Evolutionary conservation across 2,113 vertebrate species (phyloP).

Genomic region (Gadus macrocephalus): DNA sequence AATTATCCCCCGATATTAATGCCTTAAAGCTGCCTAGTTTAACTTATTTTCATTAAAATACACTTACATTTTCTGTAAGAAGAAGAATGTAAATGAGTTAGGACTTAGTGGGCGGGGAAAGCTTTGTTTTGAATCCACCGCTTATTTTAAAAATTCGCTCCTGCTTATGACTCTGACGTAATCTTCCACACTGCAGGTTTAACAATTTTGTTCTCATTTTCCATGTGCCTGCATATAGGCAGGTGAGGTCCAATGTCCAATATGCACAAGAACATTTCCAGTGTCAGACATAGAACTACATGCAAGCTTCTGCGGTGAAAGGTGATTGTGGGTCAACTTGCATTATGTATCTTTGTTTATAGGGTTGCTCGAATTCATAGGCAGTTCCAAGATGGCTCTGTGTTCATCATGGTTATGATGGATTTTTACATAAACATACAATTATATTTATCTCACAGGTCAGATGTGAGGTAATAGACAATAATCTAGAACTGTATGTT

Average conservation of each 20-base stretch:
- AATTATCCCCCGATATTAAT: not conserved
- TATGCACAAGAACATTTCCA: not conserved
- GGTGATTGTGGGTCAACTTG: not conserved
- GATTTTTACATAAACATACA: slow-evolving; percentile 5
- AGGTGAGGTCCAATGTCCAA: slow-evolving; percentile 1
- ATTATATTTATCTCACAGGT: slow-evolving; percentile 8
- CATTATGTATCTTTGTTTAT: not conserved
- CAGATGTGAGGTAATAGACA: slow-evolving; percentile 6
- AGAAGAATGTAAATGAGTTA: slow-evolving; percentile 1
- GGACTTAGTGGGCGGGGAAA: not conserved
- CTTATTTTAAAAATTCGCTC: not conserved
- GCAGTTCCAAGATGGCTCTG: slow-evolving; percentile 1
- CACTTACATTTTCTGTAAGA: slow-evolving; percentile 1
- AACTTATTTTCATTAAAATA: not conserved
- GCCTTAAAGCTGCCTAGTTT: not conserved
- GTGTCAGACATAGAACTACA: not conserved
- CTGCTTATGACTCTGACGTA: too few species aligned
- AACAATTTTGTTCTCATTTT: not conserved
- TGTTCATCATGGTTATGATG: slow-evolving; percentile 2
- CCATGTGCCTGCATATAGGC: slow-evolving; percentile 6
- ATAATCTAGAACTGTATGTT: not conserved
- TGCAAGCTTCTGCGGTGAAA: slow-evolving; percentile 5
- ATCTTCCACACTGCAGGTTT: not conserved
- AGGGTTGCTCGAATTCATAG: not conserved
- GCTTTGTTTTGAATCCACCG: slow-evolving; percentile 3